phyloP scores from a whole-genome alignment of 2,797 vertebrate species.

The Sparus aurata region DNA sequence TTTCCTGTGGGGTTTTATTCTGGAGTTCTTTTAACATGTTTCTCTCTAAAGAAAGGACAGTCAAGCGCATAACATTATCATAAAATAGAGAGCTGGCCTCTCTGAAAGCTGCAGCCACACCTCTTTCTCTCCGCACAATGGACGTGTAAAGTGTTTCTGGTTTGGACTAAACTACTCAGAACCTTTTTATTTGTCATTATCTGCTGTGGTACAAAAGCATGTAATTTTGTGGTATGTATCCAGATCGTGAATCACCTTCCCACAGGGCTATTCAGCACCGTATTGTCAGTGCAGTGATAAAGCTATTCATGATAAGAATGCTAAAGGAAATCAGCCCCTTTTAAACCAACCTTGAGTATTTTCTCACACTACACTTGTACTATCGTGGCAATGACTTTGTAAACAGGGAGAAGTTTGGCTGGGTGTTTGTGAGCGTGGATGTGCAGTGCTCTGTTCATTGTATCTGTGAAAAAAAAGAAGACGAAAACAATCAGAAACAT shows the following conservation, averaged over 20 bases:
- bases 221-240: slow-evolving; percentile 60
- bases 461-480: not conserved
- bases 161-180: slow-evolving; percentile 60
- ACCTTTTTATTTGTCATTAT: slow-evolving; percentile 60
- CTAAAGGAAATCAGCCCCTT: slow-evolving; percentile 55
- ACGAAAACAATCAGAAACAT: no score
- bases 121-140: slow-evolving; percentile 40
- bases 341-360: slow-evolving; percentile 61
- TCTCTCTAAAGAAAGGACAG: slow-evolving; percentile 26
- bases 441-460: not conserved
- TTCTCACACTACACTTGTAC: slow-evolving; percentile 23
- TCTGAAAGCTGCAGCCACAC: slow-evolving; percentile 28
- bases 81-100: slow-evolving; percentile 37
- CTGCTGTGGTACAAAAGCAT: slow-evolving; percentile 59
- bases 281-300: slow-evolving; percentile 65
- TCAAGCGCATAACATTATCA: slow-evolving; percentile 35
- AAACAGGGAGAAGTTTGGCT: slow-evolving; percentile 21
- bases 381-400: slow-evolving; percentile 29
- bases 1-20: slow-evolving; percentile 15
- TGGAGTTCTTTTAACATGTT: slow-evolving; percentile 38
- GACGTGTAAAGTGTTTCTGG: slow-evolving; percentile 54
- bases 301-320: slow-evolving; percentile 66
- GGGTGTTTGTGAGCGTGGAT: slow-evolving; percentile 15
- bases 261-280: slow-evolving; percentile 54
- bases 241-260: slow-evolving; percentile 66